Conservation (phyloP, 2,113 vertebrate genomes). For the Parus major region DNA sequence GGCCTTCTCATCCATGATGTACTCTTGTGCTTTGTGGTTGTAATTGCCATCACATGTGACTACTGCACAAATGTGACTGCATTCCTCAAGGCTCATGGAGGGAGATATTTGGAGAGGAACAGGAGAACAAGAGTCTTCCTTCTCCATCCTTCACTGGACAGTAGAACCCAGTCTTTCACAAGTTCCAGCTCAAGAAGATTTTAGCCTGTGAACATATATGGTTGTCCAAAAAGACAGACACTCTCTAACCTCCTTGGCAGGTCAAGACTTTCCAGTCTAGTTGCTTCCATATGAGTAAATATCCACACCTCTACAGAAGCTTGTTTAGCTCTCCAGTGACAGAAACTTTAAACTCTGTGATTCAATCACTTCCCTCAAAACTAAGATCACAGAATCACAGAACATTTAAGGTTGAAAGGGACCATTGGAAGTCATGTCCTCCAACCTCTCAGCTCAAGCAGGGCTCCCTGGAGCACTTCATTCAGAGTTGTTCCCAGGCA, state of each 20-base stretch:
- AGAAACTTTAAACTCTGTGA: neutral
- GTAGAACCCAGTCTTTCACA: neutral
- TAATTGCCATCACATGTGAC: neutral
- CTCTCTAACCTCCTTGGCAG: neutral
- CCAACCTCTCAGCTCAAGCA: neutral
- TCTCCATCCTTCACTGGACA: neutral
- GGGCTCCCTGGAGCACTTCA: neutral
- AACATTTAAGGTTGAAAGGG: neutral
- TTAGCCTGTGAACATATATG: neutral
- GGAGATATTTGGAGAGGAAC: neutral
- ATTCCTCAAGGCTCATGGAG: rapidly evolving
- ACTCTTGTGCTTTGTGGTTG: neutral
- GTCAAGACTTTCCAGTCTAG: neutral
- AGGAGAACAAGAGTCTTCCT: neutral
- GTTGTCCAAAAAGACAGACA: neutral
- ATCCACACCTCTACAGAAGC: neutral
- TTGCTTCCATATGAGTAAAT: neutral
- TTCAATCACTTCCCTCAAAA: neutral
- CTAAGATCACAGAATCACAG: neutral
- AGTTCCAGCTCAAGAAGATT: neutral
- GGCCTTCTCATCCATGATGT: rapidly evolving
- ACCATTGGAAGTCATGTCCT: neutral
- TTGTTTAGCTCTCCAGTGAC: neutral
- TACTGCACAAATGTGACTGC: neutral
- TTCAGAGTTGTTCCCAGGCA: neutral